Evolutionary conservation across 2,888 invertebrate genomes (phyloP), one percentile per base, ranked within the genome.

Genomic region (Bimastos eiseni): DNA sequence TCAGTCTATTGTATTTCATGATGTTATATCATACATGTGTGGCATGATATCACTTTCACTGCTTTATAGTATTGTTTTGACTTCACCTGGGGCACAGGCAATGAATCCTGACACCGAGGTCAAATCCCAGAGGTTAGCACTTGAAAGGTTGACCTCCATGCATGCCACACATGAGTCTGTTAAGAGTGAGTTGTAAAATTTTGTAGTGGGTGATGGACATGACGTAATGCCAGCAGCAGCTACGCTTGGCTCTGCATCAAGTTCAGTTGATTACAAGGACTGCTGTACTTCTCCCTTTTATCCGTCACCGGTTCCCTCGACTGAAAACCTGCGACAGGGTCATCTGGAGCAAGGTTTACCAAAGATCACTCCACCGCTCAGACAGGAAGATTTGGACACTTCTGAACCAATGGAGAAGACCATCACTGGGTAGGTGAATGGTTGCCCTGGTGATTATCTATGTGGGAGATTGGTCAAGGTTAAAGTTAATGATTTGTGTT

Each of bases 121-220:
- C 11, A 70, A 70, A 70, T 70, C 1, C 70, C 30, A n/a, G n/a
- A 70, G 70, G 70, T 70, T 70, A 70, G 30, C 70, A n/a, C 3
- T 70, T n/a, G n/a, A n/a, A n/a, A n/a, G n/a, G n/a, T n/a, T n/a
- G 30, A 1, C 70, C 70, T 8, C 49, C 49, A 24, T 38, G 38
- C 44, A 44, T 70, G 70, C n/a, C n/a, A 70, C n/a, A 15, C n/a
- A 17, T 70, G 70, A 17, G 21, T 70, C 5, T 4, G n/a, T 70
- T 70, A 70, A 30, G n/a, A 17, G 8, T 8, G 8, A 70, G 70
- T 70, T 70, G 70, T 70, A n/a, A n/a, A 30, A n/a, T 86, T 86
- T 34, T 86, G 36, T 86, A 86, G 86, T 86, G 34, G 86, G 86
- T 86, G 37, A 34, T 21, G 86, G 37, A 86, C 86, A 34, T 86